These are phyloP conservation scores for Peucedramus taeniatus DNA, from an alignment of 2,113 vertebrate genomes.

Conservation along the genomic window DNA sequence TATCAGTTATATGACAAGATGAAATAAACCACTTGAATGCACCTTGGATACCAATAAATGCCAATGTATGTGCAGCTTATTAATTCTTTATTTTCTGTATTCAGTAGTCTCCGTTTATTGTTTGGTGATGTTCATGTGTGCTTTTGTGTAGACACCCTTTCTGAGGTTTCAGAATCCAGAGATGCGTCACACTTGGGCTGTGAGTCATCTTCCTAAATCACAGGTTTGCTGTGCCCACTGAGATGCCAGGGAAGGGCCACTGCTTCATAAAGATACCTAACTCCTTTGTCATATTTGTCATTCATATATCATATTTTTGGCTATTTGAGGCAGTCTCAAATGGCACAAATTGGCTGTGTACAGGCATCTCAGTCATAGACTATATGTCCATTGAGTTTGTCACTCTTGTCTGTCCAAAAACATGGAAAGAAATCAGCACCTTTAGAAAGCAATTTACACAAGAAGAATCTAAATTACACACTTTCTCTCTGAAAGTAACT, in stretches of 20 bases:
- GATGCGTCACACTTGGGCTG: background rate
- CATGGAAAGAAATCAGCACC: background rate
- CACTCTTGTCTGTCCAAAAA: background rate
- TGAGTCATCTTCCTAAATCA: background rate
- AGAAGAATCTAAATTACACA: background rate
- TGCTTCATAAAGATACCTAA: background rate
- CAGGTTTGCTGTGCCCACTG: too few relatives aligned
- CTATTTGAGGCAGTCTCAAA: background rate
- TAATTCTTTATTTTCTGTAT: background rate
- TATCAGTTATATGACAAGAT: background rate
- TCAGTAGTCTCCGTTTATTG: background rate
- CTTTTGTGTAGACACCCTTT: background rate
- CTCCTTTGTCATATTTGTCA: background rate
- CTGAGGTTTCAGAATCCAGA: background rate
- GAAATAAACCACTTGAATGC: background rate
- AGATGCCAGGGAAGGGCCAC: background rate
- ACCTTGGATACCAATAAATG: background rate
- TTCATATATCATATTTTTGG: background rate
- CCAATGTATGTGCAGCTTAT: background rate
- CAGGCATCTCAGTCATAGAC: background rate
- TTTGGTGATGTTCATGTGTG: background rate
- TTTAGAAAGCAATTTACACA: background rate
- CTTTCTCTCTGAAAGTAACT: background rate
- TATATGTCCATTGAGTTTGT: background rate
- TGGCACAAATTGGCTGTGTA: background rate